Evolutionary conservation across 2,113 vertebrate genomes (phyloP).

Genomic region (Labeo catla): DNA sequence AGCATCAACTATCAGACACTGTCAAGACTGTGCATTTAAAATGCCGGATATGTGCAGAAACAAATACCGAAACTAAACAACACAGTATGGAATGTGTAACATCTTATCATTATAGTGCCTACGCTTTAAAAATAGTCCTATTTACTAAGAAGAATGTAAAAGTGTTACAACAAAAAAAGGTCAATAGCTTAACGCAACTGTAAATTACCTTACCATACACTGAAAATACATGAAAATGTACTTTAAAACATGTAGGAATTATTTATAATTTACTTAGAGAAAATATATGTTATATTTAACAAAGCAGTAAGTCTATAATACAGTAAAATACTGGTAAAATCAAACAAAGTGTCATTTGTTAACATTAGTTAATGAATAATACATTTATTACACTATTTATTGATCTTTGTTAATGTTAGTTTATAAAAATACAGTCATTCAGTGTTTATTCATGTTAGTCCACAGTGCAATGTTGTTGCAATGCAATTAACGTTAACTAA

Average conservation of each 20-base stretch:
- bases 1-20: not conserved
- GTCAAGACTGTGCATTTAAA: not conserved
- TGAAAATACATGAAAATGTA: not conserved
- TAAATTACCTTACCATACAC: not conserved
- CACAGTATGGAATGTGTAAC: not conserved
- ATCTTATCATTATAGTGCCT: not conserved
- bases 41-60: not conserved
- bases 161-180: not conserved
- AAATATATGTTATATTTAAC: not conserved
- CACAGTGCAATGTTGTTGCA: too few species aligned
- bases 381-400: too few species aligned
- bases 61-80: slow-evolving; percentile 6
- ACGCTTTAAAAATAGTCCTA: not conserved
- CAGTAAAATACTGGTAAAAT: not conserved
- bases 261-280: not conserved
- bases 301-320: not conserved
- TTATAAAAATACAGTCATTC: too few species aligned
- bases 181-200: not conserved
- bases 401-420: too few species aligned
- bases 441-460: too few species aligned
- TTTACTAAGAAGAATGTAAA: not conserved
- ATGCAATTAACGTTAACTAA: too few species aligned
- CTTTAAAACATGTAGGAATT: not conserved
- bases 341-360: too few species aligned
- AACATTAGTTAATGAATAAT: too few species aligned